Percentiles rank a stretch among this genome's conserved stretches.
These are phyloP conservation scores for Galbula dea DNA, from an alignment of 2,113 vertebrate species.

Conservation along the genomic window DNA sequence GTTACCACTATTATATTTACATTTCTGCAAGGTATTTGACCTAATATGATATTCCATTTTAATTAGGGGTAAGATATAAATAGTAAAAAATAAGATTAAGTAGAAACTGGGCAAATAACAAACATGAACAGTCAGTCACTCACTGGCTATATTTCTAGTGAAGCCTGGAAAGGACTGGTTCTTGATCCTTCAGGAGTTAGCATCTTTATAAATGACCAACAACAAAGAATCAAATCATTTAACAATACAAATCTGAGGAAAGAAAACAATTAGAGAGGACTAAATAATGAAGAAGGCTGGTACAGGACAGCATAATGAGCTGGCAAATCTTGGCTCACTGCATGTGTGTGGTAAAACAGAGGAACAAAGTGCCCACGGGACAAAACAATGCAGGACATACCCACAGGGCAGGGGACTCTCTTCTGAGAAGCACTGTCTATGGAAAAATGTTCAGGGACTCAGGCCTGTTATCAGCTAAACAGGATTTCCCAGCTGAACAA, in stretches of 20 bases:
- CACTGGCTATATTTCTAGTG: not conserved
- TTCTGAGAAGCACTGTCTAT: not conserved
- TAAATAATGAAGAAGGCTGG: not conserved
- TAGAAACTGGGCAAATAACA: not conserved
- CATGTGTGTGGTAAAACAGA: not conserved
- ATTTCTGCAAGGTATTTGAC: not conserved
- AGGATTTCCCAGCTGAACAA: not conserved
- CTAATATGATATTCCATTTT: not conserved
- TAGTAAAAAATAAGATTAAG: not conserved
- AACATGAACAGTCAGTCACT: not conserved
- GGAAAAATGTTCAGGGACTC: not conserved
- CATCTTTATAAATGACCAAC: not conserved
- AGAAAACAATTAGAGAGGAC: not conserved
- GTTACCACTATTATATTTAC: not conserved
- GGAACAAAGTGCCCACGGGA: not conserved
- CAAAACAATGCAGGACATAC: not conserved
- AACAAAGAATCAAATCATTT: not conserved
- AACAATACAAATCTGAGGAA: not conserved
- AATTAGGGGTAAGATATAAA: not conserved
- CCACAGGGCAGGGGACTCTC: not conserved
- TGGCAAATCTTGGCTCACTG: not conserved
- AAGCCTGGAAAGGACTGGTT: not conserved
- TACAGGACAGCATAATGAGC: not conserved
- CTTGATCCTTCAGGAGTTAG: not conserved
- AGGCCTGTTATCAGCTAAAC: not conserved